Evolutionary conservation across 2,888 invertebrate genomes (phyloP), one percentile per base, ranked within the genome.

Genomic region (Lasioglossum malachurum): DNA sequence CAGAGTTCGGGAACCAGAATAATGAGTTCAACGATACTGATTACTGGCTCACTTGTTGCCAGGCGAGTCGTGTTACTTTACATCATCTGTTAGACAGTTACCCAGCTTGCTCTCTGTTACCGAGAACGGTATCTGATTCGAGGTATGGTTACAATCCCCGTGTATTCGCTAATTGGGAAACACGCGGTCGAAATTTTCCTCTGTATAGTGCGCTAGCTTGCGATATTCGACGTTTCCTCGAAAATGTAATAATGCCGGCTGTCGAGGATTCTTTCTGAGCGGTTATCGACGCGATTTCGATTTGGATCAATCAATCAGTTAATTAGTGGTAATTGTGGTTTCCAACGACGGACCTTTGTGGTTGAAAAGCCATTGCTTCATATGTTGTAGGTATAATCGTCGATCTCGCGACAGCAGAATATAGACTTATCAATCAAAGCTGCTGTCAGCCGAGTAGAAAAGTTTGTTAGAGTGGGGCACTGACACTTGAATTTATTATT

Each of bases 151-250:
- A 64, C 64, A 31, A 67, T 67, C 3, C 35, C 35, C 19, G 23
- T 19, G 67, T 31, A 67, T 67, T 67, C 23, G 19, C 67, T 67
- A 67, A 67, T 67, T 67, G 67, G 67, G 10, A 23, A 67, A 31
- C 23, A 19, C 19, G 31, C 35, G 31, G 35, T 67, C 67, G 67
- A 31, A 8, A 31, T 2, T 35, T 67, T 19, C 67, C 31, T 16
- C 35, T 19, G 19, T 19, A 31, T 0, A 27, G 1, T 14, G 27
- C 67, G 67, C 16, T 8, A 35, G 19, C 35, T 69, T 3, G 35
- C 1, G 46, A 69, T 35, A 41, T 41, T 69, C 69, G 41, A 69
- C 23, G 41, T 23, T 69, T 23, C 0, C 38, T 69, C 23, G 23
- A 0, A 69, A 14, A 0, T 12, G 23, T 41, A 41, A 69, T 41